These are phyloP conservation scores for Chelonoidis abingdonii DNA, from an alignment of 2,113 vertebrate species.

Conservation along the genomic window DNA sequence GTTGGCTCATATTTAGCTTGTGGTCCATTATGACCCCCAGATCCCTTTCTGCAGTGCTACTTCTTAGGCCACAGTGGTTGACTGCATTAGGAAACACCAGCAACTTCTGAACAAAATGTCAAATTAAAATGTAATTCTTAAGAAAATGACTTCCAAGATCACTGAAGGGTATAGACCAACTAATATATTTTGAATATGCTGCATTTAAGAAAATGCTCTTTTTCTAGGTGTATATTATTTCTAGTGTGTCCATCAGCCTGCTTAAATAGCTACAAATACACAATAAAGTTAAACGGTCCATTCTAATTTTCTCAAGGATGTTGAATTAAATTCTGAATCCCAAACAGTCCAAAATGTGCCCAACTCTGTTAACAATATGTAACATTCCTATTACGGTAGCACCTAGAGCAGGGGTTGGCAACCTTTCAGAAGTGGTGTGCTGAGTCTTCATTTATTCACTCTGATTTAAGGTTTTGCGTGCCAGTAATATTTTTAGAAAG, in stretches of 20 bases:
- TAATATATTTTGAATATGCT: neutral
- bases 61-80: neutral
- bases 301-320: neutral
- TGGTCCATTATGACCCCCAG: neutral
- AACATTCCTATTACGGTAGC: neutral
- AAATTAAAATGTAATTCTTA: neutral
- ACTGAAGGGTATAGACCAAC: neutral
- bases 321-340: neutral
- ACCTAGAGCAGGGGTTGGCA: neutral
- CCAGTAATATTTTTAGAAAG: too few relatives aligned
- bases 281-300: neutral
- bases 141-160: neutral
- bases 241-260: neutral
- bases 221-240: neutral
- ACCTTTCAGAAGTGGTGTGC: too few relatives aligned
- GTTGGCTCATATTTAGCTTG: neutral
- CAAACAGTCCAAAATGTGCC: neutral
- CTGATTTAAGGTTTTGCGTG: too few relatives aligned
- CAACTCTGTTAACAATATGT: neutral
- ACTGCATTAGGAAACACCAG: neutral
- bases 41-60: neutral
- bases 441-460: too few relatives aligned
- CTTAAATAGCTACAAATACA: neutral
- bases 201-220: neutral
- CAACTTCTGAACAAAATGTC: neutral